phyloP scores from a whole-genome alignment of 2,113 vertebrate genomes.

The Dipodomys spectabilis region DNA sequence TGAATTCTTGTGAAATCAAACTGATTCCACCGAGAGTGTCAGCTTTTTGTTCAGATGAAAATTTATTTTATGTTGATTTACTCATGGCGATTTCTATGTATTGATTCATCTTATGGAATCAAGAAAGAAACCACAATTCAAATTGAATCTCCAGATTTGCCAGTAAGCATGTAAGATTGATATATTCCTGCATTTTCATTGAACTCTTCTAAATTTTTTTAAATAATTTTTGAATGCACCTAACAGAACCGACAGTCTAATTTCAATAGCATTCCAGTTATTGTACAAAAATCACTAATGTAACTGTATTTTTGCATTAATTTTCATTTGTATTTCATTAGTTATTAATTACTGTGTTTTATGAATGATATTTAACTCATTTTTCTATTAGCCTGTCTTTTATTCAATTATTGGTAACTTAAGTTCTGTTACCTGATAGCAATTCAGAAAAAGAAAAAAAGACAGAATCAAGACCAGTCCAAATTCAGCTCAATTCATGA shows the following conservation, averaged over 20 bases:
- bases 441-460: neutral
- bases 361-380: neutral
- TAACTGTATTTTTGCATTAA: neutral
- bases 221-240: neutral
- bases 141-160: slow-evolving; percentile 20
- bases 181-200: slow-evolving; percentile 50
- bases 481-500: neutral
- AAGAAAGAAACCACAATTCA: neutral
- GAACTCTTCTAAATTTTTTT: slow-evolving; percentile 28
- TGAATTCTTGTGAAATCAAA: neutral
- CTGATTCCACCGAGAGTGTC: slow-evolving; percentile 65
- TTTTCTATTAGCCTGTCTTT: neutral
- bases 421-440: neutral
- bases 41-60: slow-evolving; percentile 65
- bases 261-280: neutral
- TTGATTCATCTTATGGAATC: slow-evolving; percentile 29
- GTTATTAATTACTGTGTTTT: neutral
- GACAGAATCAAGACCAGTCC: neutral
- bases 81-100: slow-evolving; percentile 35
- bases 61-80: slow-evolving; percentile 50
- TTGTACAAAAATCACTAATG: neutral
- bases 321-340: neutral
- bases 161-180: slow-evolving; percentile 32
- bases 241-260: slow-evolving; percentile 19
- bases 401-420: slow-evolving; percentile 12